These are phyloP conservation scores for Penelope pileata DNA, from an alignment of 2,113 vertebrate genomes.

Conservation along the genomic window DNA sequence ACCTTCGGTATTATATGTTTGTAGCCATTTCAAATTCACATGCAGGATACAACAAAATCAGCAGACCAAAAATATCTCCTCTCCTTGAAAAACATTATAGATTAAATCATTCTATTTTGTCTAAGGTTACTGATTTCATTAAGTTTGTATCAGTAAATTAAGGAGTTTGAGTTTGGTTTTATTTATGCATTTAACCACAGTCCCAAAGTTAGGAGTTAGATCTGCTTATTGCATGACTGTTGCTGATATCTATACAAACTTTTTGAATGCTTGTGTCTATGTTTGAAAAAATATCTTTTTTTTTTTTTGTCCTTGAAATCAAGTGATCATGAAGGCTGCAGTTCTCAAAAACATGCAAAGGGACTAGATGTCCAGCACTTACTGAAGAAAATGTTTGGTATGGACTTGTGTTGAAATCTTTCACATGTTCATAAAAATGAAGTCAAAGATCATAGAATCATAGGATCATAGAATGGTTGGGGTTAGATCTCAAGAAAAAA, in stretches of 20 bases:
- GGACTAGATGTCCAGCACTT: fast-evolving
- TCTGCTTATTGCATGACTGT: neutral
- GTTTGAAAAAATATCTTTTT: neutral
- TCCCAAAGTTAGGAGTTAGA: neutral
- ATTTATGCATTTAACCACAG: neutral
- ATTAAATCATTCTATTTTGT: neutral
- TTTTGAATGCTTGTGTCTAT: neutral
- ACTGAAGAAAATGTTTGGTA: neutral
- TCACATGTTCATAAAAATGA: neutral
- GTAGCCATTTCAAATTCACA: neutral
- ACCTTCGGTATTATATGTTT: neutral
- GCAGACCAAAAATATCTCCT: neutral
- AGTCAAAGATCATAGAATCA: neutral
- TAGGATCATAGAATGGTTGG: neutral
- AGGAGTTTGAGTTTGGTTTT: fast-evolving
- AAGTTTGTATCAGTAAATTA: neutral
- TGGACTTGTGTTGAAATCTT: neutral
- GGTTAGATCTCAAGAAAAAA: neutral
- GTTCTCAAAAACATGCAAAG: neutral
- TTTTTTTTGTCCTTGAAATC: neutral
- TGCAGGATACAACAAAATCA: neutral
- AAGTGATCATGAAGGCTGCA: neutral
- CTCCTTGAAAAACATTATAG: neutral
- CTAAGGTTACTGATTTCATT: neutral
- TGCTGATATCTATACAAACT: neutral